These are phyloP conservation scores for Creontiades dilutus DNA, from an alignment of 2,888 invertebrate species.

Conservation along the genomic window DNA sequence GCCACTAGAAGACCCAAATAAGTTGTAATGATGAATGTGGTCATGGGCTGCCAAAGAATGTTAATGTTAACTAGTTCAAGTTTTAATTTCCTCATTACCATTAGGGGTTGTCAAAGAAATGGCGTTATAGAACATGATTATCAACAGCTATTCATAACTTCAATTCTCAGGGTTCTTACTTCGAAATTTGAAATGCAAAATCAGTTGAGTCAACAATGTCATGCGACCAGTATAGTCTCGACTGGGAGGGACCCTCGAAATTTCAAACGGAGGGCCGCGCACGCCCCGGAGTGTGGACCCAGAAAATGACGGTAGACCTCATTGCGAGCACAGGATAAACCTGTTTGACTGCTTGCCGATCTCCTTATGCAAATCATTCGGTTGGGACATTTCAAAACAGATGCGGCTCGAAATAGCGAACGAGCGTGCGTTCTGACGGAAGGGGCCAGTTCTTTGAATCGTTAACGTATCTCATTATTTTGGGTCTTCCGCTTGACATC, in stretches of 20 bases:
- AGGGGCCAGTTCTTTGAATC: neutral
- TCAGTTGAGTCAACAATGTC: neutral
- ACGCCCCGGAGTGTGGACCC: slow-evolving; percentile 35
- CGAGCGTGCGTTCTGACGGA: neutral
- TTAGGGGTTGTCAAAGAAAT: too few relatives aligned
- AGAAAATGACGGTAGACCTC: slow-evolving; percentile 18
- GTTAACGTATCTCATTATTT: neutral
- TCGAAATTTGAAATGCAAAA: neutral
- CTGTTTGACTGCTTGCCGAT: slow-evolving; percentile 49
- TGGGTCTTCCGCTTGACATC: too few relatives aligned
- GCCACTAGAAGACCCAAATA: too few relatives aligned
- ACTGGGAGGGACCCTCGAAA: neutral
- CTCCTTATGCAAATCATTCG: slow-evolving; percentile 44
- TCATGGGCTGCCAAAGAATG: too few relatives aligned
- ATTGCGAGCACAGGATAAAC: slow-evolving; percentile 29
- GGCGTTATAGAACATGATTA: too few relatives aligned
- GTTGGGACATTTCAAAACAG: slow-evolving; percentile 43
- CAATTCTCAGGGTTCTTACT: neutral
- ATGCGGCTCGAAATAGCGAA: slow-evolving; percentile 4
- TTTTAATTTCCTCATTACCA: too few relatives aligned
- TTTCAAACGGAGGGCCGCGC: slow-evolving; percentile 1
- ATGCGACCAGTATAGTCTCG: neutral
- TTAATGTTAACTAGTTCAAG: too few relatives aligned
- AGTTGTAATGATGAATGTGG: too few relatives aligned
- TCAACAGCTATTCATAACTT: too few relatives aligned